Conservation (phyloP, 2,888 invertebrate genomes). For the Glyphotaelius pellucidus region DNA sequence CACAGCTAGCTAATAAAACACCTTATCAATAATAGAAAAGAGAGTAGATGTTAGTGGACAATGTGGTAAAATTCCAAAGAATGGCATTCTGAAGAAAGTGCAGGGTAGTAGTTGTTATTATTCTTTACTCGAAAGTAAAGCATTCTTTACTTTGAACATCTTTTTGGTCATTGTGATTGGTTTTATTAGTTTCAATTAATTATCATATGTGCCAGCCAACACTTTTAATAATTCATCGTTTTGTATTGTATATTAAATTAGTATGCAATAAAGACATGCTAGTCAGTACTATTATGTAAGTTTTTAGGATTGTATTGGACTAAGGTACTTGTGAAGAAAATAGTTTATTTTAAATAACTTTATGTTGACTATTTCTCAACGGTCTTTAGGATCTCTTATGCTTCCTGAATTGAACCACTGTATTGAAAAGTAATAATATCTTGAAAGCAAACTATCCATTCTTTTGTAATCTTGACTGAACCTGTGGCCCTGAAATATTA, state of each 20-base stretch:
- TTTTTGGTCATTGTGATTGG: background rate
- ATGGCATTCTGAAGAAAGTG: slow-evolving; percentile 25
- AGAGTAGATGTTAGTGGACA: background rate
- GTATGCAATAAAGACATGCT: slow-evolving; percentile 2
- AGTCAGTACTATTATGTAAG: background rate
- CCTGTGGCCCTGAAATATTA: background rate
- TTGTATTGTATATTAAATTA: background rate
- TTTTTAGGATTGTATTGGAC: background rate
- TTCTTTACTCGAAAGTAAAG: background rate
- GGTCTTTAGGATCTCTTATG: background rate
- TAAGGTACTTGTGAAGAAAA: background rate
- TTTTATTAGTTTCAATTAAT: background rate
- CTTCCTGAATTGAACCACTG: background rate
- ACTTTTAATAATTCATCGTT: background rate
- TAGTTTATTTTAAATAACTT: background rate
- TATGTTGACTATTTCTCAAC: background rate
- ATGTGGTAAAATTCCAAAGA: background rate
- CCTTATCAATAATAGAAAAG: background rate
- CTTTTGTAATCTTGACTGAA: background rate
- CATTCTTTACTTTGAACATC: background rate
- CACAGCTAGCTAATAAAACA: background rate
- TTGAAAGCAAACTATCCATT: background rate
- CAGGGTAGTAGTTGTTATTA: slow-evolving; percentile 22
- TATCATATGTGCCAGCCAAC: background rate
- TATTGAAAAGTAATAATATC: background rate